Base-by-base conservation (phyloP, 1,140 invertebrate genomes). In the Sarcophaga bullata region DNA sequence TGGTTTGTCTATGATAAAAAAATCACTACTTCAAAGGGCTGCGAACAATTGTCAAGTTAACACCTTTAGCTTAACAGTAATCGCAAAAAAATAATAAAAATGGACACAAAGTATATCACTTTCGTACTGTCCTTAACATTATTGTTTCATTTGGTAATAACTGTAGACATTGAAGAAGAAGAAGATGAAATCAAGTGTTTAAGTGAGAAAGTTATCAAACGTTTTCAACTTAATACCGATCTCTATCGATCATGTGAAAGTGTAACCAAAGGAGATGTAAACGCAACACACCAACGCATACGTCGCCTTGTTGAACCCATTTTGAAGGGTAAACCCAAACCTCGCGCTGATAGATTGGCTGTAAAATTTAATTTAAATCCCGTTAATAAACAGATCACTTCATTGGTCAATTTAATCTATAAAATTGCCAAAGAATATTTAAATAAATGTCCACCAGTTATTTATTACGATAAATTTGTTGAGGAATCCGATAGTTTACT, bases 381-480 rank as follows among this genome's bases (percentile, higher is more conserved):
- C 6, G 84, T 84, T 19, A 86, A 84, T 52, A 91, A 91, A 73
- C 91, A 93, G 86, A 90, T 88, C 0, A 85, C 89, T 25, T 93
- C 93, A 0, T 84, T 94, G 15, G 91, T 93, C 8, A 88, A 88
- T 49, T 86, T 94, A 19, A 85, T 94, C 15, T 91, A 91, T 82
- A 92, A 92, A 84, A 91, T 94, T 62, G 91, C 92, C 8, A 48
- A 89, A 3, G 90, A 91, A n/a, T 92, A 94, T 86, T 86, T 94
- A 8, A 87, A 86, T 47, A 92, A 92, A 76, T 94, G 93, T 84
- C 91, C 91, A 2, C 92, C 93, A 0, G 89, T 93, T n/a, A 91
- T 94, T 83, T 90, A 94, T 13, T 94, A 94, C 81, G 94, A 94
- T 83, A 88, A 84, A 52, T 90, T 87, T 85, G 91, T 92, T 3